Evolutionary conservation across 1,140 invertebrate species (phyloP).

Genomic region (Magallana gigas): DNA sequence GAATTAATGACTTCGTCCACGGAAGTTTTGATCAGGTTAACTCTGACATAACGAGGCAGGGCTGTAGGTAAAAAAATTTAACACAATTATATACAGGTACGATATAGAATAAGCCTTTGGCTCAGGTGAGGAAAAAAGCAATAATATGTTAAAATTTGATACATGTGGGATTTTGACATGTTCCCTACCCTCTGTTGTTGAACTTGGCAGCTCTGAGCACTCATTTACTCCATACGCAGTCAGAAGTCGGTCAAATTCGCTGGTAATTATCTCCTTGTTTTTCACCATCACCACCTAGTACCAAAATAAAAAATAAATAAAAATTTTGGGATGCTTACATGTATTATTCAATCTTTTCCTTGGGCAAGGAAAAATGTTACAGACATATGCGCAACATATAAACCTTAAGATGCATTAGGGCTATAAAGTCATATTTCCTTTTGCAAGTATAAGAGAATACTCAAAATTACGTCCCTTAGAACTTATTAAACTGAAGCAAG

Average conservation of each 20-base stretch:
- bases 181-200: slow-evolving; percentile 6
- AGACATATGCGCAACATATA: too few relatives aligned
- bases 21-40: slow-evolving; percentile 89
- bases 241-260: background rate
- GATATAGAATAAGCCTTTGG: too few relatives aligned
- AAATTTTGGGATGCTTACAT: too few relatives aligned
- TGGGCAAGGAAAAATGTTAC: too few relatives aligned
- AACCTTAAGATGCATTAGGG: too few relatives aligned
- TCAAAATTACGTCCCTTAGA: too few relatives aligned
- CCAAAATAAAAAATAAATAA: slow-evolving; percentile 9
- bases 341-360: too few relatives aligned
- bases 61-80: background rate
- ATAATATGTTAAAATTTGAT: too few relatives aligned
- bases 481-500: too few relatives aligned
- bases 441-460: too few relatives aligned
- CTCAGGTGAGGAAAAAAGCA: too few relatives aligned
- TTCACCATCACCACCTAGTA: slow-evolving; percentile 28
- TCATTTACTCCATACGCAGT: background rate
- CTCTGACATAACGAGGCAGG: slow-evolving; percentile 89
- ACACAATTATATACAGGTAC: background rate
- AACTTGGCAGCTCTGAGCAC: slow-evolving; percentile 2
- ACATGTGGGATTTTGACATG: background rate
- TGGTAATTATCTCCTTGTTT: background rate
- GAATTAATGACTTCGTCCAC: slow-evolving; percentile 81
- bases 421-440: too few relatives aligned